Percentiles rank a stretch among this genome's conserved stretches.
Evolutionary conservation across 2,797 vertebrate species (phyloP).

Genomic region (Dromococcyx pavoninus): DNA sequence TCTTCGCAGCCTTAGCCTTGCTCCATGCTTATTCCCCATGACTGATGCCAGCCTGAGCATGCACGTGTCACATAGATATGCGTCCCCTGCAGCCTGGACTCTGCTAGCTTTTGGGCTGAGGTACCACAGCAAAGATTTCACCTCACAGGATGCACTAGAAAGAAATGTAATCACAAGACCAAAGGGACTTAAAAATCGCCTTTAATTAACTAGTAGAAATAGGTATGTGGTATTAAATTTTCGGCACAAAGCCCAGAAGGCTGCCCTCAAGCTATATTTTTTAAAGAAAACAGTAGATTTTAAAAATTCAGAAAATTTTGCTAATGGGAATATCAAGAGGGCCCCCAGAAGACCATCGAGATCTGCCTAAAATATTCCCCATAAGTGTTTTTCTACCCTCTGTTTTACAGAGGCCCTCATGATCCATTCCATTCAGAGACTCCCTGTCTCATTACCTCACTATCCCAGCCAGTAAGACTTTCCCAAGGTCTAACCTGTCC

Average conservation of each 20-base stretch:
- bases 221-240: not conserved
- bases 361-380: not conserved
- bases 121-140: not conserved
- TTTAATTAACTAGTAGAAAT: not conserved
- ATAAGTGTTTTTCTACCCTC: not conserved
- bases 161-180: not conserved
- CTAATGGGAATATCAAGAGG: not conserved
- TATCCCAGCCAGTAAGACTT: not conserved
- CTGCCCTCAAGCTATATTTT: not conserved
- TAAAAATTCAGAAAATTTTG: not conserved
- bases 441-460: not conserved
- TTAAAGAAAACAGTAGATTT: not conserved
- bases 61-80: not conserved
- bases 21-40: not conserved
- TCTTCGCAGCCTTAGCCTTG: not conserved
- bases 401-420: not conserved
- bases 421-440: not conserved
- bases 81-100: not conserved
- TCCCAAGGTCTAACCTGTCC: not conserved
- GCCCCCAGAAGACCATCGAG: rapidly evolving
- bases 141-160: not conserved
- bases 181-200: not conserved
- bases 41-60: not conserved
- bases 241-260: not conserved
- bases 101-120: not conserved